These are phyloP conservation scores for Mesaphorura yosii DNA, from an alignment of 1,140 invertebrate genomes.

Conservation along the genomic window DNA sequence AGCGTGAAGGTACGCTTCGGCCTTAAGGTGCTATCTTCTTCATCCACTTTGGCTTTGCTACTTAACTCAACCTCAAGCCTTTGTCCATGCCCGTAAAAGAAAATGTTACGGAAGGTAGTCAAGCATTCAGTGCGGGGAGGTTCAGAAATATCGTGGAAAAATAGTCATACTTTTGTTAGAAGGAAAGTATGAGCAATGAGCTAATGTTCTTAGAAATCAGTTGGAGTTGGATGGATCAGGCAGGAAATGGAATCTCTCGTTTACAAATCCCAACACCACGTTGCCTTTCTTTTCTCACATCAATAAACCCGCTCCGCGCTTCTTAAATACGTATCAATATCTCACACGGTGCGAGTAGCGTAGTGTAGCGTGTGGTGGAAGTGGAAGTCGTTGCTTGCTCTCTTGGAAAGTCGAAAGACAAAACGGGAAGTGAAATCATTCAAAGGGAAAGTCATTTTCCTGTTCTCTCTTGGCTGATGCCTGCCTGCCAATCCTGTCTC, in stretches of 20 bases:
- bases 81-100: no score
- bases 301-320: slow-evolving; percentile 26
- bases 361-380: slow-evolving; percentile 5
- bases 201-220: slow-evolving; percentile 30
- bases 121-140: no score
- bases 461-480: not conserved
- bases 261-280: slow-evolving; percentile 14
- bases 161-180: no score
- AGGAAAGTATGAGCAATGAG: no score
- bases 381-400: not conserved
- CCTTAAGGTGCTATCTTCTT: no score
- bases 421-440: slow-evolving; percentile 1
- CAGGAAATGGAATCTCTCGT: slow-evolving; percentile 32
- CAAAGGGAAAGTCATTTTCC: slow-evolving; percentile 4
- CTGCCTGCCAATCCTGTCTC: no score
- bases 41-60: no score
- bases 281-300: slow-evolving; percentile 23
- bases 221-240: slow-evolving; percentile 21
- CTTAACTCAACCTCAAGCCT: no score
- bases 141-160: no score
- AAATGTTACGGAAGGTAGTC: no score
- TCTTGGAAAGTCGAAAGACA: slow-evolving; percentile 1
- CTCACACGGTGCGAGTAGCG: slow-evolving; percentile 12
- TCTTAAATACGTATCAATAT: slow-evolving; percentile 30
- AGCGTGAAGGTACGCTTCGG: no score